Evolutionary conservation across 2,113 vertebrate species (phyloP).

Genomic region (Ursus arctos): DNA sequence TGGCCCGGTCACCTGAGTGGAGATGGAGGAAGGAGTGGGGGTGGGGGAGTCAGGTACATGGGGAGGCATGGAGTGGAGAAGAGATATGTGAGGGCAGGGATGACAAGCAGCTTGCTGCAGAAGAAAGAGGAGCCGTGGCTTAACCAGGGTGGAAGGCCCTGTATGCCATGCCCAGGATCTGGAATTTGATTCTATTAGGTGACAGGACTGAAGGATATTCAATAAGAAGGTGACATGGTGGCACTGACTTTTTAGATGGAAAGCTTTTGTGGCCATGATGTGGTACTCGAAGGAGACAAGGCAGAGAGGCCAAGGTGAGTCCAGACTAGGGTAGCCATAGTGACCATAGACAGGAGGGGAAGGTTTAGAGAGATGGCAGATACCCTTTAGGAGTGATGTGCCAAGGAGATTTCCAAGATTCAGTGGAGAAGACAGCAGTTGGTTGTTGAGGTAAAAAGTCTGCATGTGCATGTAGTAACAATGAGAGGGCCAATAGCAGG

Average conservation of each 20-base stretch:
- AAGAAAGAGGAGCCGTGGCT: not conserved
- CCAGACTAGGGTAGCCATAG: not conserved
- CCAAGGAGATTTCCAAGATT: not conserved
- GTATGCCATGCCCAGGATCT: not conserved
- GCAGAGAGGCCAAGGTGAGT: not conserved
- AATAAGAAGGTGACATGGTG: not conserved
- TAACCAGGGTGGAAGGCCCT: rapidly evolving
- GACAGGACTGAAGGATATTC: not conserved
- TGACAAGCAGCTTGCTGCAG: not conserved
- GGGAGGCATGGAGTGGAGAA: not conserved
- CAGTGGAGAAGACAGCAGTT: not conserved
- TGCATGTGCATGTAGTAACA: not conserved
- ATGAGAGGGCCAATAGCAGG: no score
- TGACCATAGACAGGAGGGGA: not conserved
- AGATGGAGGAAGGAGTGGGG: not conserved
- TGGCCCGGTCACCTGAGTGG: not conserved
- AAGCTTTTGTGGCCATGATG: not conserved
- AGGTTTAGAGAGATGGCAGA: not conserved
- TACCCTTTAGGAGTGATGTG: not conserved
- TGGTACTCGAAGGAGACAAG: not conserved
- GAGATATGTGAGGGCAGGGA: not conserved
- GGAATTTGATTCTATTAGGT: not conserved
- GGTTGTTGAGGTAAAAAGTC: not conserved
- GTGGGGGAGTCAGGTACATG: not conserved
- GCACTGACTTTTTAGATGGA: not conserved